Evolutionary conservation across 2,888 invertebrate species (phyloP).

Genomic region (Phyllotreta cruciferae): DNA sequence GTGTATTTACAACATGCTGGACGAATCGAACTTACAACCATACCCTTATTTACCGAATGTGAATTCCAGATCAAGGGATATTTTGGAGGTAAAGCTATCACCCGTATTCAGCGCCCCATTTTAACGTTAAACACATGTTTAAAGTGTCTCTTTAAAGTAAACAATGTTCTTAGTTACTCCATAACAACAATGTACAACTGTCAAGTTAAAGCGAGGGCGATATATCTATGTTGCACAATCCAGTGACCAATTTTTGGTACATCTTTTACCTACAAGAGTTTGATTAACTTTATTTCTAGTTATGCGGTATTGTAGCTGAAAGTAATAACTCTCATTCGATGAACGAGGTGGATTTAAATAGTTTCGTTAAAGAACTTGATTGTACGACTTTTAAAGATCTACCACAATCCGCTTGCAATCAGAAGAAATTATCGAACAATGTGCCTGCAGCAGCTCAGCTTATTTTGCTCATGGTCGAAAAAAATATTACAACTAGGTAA

Average conservation of each 20-base stretch:
- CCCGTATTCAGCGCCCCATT: no score
- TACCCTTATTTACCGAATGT: slow-evolving; percentile 79
- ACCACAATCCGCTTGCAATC: slow-evolving; percentile 6
- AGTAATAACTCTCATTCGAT: slow-evolving; percentile 23
- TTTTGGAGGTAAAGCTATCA: slow-evolving; percentile 71
- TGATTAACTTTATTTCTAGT: slow-evolving; percentile 42
- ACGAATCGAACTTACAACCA: slow-evolving; percentile 62
- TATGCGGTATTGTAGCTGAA: slow-evolving; percentile 48
- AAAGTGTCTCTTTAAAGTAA: no score
- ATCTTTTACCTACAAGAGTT: no score
- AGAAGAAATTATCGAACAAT: slow-evolving; percentile 37
- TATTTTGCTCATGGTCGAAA: slow-evolving; percentile 65
- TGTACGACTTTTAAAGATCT: slow-evolving; percentile 16
- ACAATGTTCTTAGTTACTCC: no score
- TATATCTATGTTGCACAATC: background rate
- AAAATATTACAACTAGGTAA: slow-evolving; percentile 67
- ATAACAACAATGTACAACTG: background rate
- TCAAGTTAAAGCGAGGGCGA: background rate
- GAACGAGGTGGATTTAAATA: slow-evolving; percentile 42
- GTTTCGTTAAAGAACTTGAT: slow-evolving; percentile 43
- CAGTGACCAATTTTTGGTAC: slow-evolving; percentile 2
- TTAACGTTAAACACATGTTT: no score
- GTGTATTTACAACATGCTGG: slow-evolving; percentile 72
- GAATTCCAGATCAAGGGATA: slow-evolving; percentile 74
- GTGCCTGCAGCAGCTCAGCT: slow-evolving; percentile 58